phyloP scores from a whole-genome alignment of 23 tunicate genomes.

The Ciona savignyi region DNA sequence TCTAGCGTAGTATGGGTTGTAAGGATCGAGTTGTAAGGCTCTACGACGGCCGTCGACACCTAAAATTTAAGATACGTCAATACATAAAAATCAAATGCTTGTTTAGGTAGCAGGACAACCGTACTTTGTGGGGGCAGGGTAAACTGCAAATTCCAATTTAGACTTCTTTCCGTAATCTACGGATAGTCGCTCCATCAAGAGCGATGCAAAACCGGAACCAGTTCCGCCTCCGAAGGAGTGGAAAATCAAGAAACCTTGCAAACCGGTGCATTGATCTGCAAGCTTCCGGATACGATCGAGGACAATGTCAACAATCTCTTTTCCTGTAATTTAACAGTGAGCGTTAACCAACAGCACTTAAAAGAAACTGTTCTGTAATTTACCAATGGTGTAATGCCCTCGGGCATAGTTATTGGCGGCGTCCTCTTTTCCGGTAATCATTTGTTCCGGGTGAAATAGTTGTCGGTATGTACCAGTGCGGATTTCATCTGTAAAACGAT shows the following conservation, averaged over 20 bases:
- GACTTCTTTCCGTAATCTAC: neutral
- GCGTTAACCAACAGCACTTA: too few species aligned
- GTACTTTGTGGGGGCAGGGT: slow-evolving; percentile 78
- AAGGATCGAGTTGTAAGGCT: slow-evolving; percentile 62
- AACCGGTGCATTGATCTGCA: neutral
- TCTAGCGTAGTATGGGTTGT: slow-evolving; percentile 25
- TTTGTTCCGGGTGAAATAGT: neutral
- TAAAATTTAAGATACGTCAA: neutral
- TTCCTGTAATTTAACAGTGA: neutral
- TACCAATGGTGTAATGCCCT: neutral
- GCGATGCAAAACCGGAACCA: slow-evolving; percentile 60
- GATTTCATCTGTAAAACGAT: neutral
- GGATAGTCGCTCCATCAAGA: slow-evolving; percentile 38
- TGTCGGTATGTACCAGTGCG: neutral
- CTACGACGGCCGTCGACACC: slow-evolving; percentile 68
- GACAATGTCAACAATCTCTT: neutral
- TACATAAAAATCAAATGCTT: too few species aligned
- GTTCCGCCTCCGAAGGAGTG: slow-evolving; percentile 4
- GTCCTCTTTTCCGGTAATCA: neutral
- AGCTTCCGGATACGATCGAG: neutral
- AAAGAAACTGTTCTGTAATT: too few species aligned
- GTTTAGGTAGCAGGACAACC: too few species aligned
- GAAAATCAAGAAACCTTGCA: neutral
- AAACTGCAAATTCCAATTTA: slow-evolving; percentile 40
- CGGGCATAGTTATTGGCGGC: neutral